Conservation (phyloP, 1,140 invertebrate genomes). For the Tribolium madens region DNA sequence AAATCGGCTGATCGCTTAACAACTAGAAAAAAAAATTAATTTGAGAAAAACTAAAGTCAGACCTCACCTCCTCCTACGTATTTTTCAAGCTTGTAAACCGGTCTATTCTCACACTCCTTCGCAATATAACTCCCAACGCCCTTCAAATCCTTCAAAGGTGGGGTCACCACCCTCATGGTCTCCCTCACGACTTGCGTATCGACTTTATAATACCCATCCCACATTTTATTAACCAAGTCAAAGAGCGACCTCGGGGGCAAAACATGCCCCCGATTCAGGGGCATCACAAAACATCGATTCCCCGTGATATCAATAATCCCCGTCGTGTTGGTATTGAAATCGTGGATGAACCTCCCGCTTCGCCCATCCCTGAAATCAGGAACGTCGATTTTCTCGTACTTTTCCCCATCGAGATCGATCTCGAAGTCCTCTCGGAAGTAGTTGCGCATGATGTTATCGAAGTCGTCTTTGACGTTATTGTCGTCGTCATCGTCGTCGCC, state of each 20-base stretch:
- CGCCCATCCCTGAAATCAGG: slow-evolving; percentile 83
- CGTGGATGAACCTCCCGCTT: slow-evolving; percentile 87
- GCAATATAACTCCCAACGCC: slow-evolving; percentile 78
- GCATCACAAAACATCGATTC: slow-evolving; percentile 88
- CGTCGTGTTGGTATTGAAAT: slow-evolving; percentile 87
- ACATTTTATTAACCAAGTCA: slow-evolving; percentile 85
- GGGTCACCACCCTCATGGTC: slow-evolving; percentile 81
- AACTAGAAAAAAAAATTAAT: slow-evolving; percentile 72
- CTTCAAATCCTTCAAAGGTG: slow-evolving; percentile 76
- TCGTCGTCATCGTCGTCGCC: slow-evolving; percentile 59
- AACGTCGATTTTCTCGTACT: slow-evolving; percentile 83
- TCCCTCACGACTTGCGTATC: slow-evolving; percentile 82
- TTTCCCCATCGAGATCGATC: slow-evolving; percentile 75
- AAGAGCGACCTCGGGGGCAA: slow-evolving; percentile 82
- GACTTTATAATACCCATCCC: slow-evolving; percentile 85
- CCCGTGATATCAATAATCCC: slow-evolving; percentile 87
- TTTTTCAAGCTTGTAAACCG: slow-evolving; percentile 81
- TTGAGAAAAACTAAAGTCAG: too few relatives aligned
- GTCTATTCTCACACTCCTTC: slow-evolving; percentile 76
- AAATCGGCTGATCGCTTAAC: slow-evolving; percentile 76
- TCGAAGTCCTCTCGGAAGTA: slow-evolving; percentile 84
- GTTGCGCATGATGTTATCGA: slow-evolving; percentile 62
- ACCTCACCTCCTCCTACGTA: slow-evolving; percentile 70
- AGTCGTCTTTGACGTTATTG: slow-evolving; percentile 59
- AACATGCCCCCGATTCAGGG: slow-evolving; percentile 81